Base-by-base conservation (phyloP, 2,113 vertebrate species). In the Epinephelus cyanopodus region DNA sequence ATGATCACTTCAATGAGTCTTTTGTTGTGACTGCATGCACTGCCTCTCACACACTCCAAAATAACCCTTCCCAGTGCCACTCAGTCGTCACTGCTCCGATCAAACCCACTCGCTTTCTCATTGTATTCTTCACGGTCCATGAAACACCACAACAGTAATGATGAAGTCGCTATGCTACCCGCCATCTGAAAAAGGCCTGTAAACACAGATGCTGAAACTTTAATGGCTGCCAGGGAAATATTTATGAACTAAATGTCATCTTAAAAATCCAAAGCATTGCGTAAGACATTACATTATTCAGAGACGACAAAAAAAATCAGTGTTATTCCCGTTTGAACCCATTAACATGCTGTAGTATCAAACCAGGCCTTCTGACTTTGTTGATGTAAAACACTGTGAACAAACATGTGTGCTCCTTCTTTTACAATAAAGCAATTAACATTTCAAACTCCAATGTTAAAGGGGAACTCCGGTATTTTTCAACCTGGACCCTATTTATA, bases 221-320 rank as follows among this genome's bases (percentile, higher is more conserved):
- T 93, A 39, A 92, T 89, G 81, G 74, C 62, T 72, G 62, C 53
- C 3, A 13, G 54, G 21, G 63, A 90, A 89, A 92, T 87, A 92
- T 92, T 93, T 81, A 91, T 92, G 81, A 91, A 77, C 74, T 85
- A 63, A 87, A 80, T 81, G 90, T 89, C 84, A 85, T 53, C 78
- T 84, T 60, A 84, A 88, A 92, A 86, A 87, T 75, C 79, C 83
- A 85, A 61, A 72, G 70, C 77, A 75, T 88, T 87, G 74, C 81
- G 45, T 78, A 86, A 92, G 64, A 89, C 27, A 61, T 73, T 92
- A 69, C 75, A 92, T 92, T 93, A 94, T 92, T 91, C 58, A 91
- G 48, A 78, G 42, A 56, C 60, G 61, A 83, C 23, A 60, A 70
- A 73, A 47, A 70, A 71, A 81, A 45, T 13, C 19, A 0, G 29